Base-by-base conservation (phyloP, 1,140 invertebrate genomes). In the Aphis gossypii region DNA sequence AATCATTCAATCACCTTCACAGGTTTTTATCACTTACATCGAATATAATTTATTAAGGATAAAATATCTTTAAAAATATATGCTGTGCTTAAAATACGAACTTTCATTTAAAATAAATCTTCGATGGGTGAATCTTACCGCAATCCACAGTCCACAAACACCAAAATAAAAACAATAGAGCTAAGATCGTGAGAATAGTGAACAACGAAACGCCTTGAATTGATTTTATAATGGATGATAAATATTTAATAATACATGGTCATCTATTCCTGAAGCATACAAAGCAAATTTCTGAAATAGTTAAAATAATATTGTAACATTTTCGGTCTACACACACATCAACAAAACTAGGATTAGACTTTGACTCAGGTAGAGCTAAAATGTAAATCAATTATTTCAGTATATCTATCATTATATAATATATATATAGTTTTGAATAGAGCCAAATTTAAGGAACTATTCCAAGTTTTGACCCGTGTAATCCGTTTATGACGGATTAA, bases 301-400 rank as follows among this genome's bases (percentile, higher is more conserved):
- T 20, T 76, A 20, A 35, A 76, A 20, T 56, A n/a, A 18, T 76
- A 76, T 76, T 76, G 14, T 76, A n/a, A 20, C 14, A n/a, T 14
- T 6, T 76, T 11, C 14, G 25, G 30, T 30, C 3, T 4, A 30
- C 0, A n/a, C 1, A 14, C 1, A 6, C 1, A 4, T n/a, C n/a
- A 14, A 76, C 14, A 23, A 76, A 76, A 76, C 30, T 35, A n/a
- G 30, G 14, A 0, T 5, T 68, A n/a, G 25, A 60, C 4, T n/a
- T n/a, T 1, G 14, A 18, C 5, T 76, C 18, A 3, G 14, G 30
- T n/a, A 76, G 14, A 76, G 14, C 60, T n/a, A n/a, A 76, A n/a
- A 6, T n/a, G 4, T 20, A 76, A 76, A 76, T n/a, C 14, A n/a
- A 76, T 76, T 76, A n/a, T n/a, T 68, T 68, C 4, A n/a, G 30